Percentiles rank a stretch among this genome's conserved stretches.
Evolutionary conservation across 2,113 vertebrate species (phyloP).

Genomic region (Zosterops pallidus): DNA sequence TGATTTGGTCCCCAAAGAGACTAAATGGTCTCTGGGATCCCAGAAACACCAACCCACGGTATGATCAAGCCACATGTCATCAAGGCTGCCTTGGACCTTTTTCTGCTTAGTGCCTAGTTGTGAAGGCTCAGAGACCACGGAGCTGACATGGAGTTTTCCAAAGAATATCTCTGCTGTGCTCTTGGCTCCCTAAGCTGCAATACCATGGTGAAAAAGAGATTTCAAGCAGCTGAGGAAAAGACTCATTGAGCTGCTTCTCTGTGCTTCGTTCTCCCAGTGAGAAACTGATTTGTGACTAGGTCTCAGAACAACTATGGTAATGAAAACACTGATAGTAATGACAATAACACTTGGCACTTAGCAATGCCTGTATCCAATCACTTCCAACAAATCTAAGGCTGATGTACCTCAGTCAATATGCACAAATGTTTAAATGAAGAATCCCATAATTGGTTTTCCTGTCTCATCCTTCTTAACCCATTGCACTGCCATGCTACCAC

Average conservation of each 20-base stretch:
- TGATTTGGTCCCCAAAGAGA: neutral
- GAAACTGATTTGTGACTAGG: neutral
- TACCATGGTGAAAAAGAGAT: neutral
- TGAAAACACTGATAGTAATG: neutral
- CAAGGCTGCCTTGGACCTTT: neutral
- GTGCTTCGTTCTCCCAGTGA: neutral
- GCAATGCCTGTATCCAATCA: neutral
- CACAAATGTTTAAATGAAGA: neutral
- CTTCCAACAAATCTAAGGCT: neutral
- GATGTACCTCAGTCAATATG: neutral
- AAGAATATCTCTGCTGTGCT: neutral
- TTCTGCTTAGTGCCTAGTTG: neutral
- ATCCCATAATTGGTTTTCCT: neutral
- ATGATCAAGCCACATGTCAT: fast-evolving
- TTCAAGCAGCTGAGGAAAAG: neutral
- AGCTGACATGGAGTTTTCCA: neutral
- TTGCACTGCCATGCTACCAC: neutral
- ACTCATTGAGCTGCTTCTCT: neutral
- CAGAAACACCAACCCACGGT: neutral
- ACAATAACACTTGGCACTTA: neutral
- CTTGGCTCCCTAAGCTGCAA: neutral
- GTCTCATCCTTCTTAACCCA: slow-evolving; percentile 2
- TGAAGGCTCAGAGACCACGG: neutral
- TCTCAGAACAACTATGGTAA: neutral
- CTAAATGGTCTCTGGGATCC: fast-evolving